Evolutionary conservation across 1,140 invertebrate genomes (phyloP), one percentile per base, ranked within the genome.

Genomic region (Lordiphosa clarofinis): DNA sequence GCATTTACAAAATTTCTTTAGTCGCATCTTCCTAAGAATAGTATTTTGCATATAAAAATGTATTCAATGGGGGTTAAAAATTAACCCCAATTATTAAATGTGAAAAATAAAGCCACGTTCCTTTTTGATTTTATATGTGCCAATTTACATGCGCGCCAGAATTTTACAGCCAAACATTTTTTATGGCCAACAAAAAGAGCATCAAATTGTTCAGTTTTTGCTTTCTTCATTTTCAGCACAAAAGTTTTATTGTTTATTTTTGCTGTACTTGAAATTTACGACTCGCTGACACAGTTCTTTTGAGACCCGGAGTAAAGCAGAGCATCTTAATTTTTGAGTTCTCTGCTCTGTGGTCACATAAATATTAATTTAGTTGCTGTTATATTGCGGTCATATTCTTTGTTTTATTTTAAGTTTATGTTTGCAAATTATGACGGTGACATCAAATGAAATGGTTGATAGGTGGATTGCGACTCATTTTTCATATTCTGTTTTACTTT

Each of bases 311-410:
- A 13, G 40, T 46, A 28, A 46, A 43, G 58, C 28, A 21, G 21
- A 21, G 61, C 75, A 67, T 82, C 66, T 75, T 57, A 74, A 75
- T 67, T 82, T 82, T 66, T 82, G 42, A 58, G 56, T 63, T 64
- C 40, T 40, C 53, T 49, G 56, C 44, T 36, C 61, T 12, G 35
- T 11, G 36, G 44, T 56, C 59, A 72, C 72, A 74, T 81, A 81
- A 81, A 81, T 81, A 76, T 81, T 82, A 81, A 81, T 81, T 82
- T 81, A 76, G 76, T 74, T 56, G 43, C 43, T 42, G 9, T 64
- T 68, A 68, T 68, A 24, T 44, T 71, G 50, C 36, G 55, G 53
- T 44, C 21, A 24, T 60, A 36, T 63, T 59, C 38, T 63, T 73
- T 52, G 28, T 48, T 60, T 67, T 57, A 44, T 56, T 70, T 72